phyloP scores from a whole-genome alignment of 2,113 vertebrate genomes.

The Phrynocephalus versicolor region DNA sequence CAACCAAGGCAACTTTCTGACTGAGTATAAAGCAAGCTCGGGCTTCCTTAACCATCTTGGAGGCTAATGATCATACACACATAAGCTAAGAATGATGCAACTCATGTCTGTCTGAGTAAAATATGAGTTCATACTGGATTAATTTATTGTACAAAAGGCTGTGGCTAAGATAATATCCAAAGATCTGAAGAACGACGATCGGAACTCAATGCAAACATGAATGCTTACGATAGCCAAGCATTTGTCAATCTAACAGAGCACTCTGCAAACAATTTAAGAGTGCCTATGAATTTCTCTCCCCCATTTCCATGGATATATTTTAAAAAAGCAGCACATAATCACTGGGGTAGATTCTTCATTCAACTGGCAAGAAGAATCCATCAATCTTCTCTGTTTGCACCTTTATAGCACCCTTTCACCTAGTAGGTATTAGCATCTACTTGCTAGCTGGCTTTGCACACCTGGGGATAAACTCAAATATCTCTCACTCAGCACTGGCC shows the following conservation, averaged over 20 bases:
- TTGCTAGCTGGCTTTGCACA: background rate
- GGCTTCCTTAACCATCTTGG: too few species aligned
- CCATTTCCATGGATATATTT: background rate
- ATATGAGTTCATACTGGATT: background rate
- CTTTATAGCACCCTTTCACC: background rate
- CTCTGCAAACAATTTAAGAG: background rate
- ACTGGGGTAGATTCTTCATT: background rate
- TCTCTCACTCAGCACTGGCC: background rate
- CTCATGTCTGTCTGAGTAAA: background rate
- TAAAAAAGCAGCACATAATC: background rate
- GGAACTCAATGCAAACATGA: background rate
- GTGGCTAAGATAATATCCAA: background rate
- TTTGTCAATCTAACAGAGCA: background rate
- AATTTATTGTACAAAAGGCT: background rate
- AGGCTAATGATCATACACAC: background rate
- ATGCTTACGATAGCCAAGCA: background rate
- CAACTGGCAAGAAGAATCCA: background rate
- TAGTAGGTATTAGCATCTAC: background rate
- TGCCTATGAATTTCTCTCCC: background rate
- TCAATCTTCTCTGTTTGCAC: background rate
- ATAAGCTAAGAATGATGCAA: too few species aligned
- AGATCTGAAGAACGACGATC: too few species aligned
- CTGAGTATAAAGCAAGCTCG: too few species aligned
- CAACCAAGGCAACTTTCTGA: too few species aligned
- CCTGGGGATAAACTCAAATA: background rate